A percentile compares a stretch with the other conserved stretches of the same genome.
phyloP scores from a whole-genome alignment of 2,113 vertebrate genomes.

The Heterotis niloticus region DNA sequence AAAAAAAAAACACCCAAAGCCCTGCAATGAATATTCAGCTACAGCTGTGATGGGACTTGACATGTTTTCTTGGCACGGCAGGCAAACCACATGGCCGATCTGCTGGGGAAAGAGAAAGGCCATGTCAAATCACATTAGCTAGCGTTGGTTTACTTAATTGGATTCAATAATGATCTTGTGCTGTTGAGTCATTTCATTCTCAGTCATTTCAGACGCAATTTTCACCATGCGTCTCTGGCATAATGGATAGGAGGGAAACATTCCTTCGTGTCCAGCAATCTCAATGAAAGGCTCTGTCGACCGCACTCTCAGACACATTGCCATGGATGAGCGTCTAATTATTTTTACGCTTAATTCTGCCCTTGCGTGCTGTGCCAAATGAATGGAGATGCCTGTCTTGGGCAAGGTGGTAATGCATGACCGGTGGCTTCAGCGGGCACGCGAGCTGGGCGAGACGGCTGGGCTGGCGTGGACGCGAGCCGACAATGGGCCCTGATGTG shows the following conservation, averaged over 20 bases:
- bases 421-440: not conserved
- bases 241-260: conserved; percentile 17
- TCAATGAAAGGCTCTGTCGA: conserved; percentile 10
- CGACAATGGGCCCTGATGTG: conserved; percentile 53
- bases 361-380: not conserved
- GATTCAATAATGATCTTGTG: conserved; percentile 45
- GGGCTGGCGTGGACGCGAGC: conserved; percentile 48
- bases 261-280: not conserved
- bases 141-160: conserved; percentile 53
- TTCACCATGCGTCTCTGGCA: conserved; percentile 14
- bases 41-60: conserved; percentile 68
- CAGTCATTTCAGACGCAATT: conserved; percentile 30
- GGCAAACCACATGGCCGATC: conserved; percentile 61
- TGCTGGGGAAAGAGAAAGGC: conserved; percentile 57
- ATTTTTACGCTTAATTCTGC: conserved; percentile 4
- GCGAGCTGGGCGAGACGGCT: conserved; percentile 38
- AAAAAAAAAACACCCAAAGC: conserved; percentile 35
- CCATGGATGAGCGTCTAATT: conserved; percentile 14
- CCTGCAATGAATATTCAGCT: conserved; percentile 68
- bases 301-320: not conserved
- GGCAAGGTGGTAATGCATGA: conserved; percentile 5
- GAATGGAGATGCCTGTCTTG: conserved; percentile 8
- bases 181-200: conserved; percentile 51
- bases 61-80: conserved; percentile 60
- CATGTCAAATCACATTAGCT: conserved; percentile 56